phyloP scores from a whole-genome alignment of 2,888 invertebrate genomes.

The Melikaiella ostensackeni region DNA sequence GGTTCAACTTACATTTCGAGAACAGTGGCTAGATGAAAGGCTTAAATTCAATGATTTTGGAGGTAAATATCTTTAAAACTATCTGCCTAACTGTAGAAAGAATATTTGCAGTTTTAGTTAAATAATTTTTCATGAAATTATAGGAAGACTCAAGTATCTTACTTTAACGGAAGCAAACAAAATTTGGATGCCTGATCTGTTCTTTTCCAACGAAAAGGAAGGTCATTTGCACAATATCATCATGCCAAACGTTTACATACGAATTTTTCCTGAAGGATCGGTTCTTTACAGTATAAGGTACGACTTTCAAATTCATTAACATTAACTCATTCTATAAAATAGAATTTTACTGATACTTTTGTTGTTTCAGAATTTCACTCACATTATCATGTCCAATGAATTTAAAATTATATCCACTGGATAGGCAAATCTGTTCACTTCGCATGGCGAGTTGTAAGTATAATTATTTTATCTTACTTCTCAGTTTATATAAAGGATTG shows the following conservation, averaged over 20 bases:
- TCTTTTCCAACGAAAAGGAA: slow-evolving; percentile 98
- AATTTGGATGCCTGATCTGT: slow-evolving; percentile 99
- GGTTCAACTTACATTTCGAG: slow-evolving; percentile 97
- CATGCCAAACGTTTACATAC: slow-evolving; percentile 98
- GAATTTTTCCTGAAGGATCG: slow-evolving; percentile 96
- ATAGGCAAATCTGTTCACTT: slow-evolving; percentile 95
- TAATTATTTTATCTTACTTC: slow-evolving; percentile 1
- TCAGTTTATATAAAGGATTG: neutral
- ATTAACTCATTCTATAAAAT: neutral
- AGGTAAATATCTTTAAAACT: slow-evolving; percentile 79
- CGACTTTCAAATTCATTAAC: slow-evolving; percentile 40
- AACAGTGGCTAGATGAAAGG: slow-evolving; percentile 97
- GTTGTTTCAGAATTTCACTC: slow-evolving; percentile 88
- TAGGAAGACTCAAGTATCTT: slow-evolving; percentile 93
- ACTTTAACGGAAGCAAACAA: slow-evolving; percentile 96
- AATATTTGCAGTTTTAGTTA: slow-evolving; percentile 36
- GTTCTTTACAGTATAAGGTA: slow-evolving; percentile 96
- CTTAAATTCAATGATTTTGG: slow-evolving; percentile 92
- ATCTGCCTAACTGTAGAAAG: neutral
- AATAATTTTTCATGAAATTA: slow-evolving; percentile 15
- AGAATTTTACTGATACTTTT: neutral
- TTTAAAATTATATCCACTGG: slow-evolving; percentile 96
- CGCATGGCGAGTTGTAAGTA: slow-evolving; percentile 98
- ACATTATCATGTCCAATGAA: slow-evolving; percentile 99
- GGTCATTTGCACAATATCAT: slow-evolving; percentile 98